Evolutionary conservation across 2,888 invertebrate genomes (phyloP).

Genomic region (Muscina levida): DNA sequence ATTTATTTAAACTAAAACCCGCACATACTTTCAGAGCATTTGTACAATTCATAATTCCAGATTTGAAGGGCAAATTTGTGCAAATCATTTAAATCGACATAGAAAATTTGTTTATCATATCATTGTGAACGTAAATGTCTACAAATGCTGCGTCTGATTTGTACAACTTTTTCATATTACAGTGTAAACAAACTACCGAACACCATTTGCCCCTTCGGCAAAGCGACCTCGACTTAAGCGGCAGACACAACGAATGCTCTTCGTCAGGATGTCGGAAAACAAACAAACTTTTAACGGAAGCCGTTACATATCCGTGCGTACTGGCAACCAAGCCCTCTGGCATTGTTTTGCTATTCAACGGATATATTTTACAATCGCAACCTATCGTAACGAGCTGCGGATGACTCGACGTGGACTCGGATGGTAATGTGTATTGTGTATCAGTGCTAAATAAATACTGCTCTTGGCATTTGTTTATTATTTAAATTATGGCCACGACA

Average conservation of each 20-base stretch:
- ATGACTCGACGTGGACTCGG: no score
- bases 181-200: neutral
- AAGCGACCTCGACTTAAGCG: no score
- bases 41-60: no score
- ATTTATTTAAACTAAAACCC: no score
- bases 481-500: conserved; percentile 59
- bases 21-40: no score
- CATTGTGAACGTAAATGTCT: no score
- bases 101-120: no score
- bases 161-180: neutral
- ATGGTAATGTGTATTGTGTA: neutral
- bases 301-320: neutral
- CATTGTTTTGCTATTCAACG: conserved; percentile 4
- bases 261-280: neutral
- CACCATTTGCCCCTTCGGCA: neutral
- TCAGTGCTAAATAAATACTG: conserved; percentile 39
- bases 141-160: no score
- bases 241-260: neutral
- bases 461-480: conserved; percentile 52
- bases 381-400: neutral
- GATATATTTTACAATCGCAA: conserved; percentile 14
- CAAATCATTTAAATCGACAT: no score
- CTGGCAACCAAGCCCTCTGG: neutral
- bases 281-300: neutral
- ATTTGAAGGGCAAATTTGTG: no score